Evolutionary conservation across 2,113 vertebrate species (phyloP).

Genomic region (Ptilorrhoa leucosticta): DNA sequence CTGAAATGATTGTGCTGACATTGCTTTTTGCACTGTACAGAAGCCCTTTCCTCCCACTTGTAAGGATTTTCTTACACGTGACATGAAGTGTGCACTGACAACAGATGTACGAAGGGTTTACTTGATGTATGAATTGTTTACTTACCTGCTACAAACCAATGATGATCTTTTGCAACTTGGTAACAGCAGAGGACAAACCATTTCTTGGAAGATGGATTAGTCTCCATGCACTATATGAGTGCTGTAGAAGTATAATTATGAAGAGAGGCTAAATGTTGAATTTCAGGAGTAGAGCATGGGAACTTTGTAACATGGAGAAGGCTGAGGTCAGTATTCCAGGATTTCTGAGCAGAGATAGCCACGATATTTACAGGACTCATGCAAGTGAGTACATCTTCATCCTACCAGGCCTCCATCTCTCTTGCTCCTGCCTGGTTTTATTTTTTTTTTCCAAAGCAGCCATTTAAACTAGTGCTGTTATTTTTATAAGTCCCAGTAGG

Average conservation of each 20-base stretch:
- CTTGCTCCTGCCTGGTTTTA: not conserved
- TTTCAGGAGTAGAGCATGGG: not conserved
- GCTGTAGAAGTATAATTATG: not conserved
- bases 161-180: not conserved
- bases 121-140: not conserved
- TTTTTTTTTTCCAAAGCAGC: not conserved
- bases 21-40: not conserved
- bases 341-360: not conserved
- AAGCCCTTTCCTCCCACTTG: not conserved
- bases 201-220: not conserved
- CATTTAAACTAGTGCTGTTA: not conserved
- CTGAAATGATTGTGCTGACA: not conserved
- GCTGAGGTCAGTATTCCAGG: not conserved
- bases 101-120: not conserved
- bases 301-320: not conserved
- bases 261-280: not conserved
- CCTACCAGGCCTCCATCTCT: not conserved
- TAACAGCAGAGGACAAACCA: not conserved
- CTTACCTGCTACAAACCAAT: not conserved
- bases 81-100: not conserved
- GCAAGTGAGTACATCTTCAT: not conserved
- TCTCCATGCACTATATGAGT: not conserved
- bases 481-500: not conserved
- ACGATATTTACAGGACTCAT: not conserved
- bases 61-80: not conserved